Conservation (phyloP, 2,888 invertebrate genomes). For the Thumatha senex region DNA sequence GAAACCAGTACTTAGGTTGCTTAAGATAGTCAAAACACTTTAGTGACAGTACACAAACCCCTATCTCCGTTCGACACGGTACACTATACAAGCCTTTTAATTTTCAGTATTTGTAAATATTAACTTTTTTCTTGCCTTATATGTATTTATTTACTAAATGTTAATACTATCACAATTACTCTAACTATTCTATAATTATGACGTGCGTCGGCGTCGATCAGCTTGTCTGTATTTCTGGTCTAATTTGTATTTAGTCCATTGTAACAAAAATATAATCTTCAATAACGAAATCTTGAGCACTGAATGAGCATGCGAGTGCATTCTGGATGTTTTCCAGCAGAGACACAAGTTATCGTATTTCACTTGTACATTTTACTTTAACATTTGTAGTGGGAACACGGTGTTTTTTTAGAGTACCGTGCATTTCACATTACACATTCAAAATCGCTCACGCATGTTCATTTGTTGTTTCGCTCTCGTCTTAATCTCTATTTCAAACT, state of each 20-base stretch:
- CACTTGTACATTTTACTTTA: slow-evolving; percentile 13
- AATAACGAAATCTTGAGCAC: slow-evolving; percentile 54
- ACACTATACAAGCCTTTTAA: slow-evolving; percentile 37
- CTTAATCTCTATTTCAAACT: slow-evolving; percentile 58
- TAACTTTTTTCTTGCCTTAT: slow-evolving; percentile 47
- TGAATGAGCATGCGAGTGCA: slow-evolving; percentile 78
- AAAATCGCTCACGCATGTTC: slow-evolving; percentile 68
- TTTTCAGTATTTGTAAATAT: slow-evolving; percentile 49
- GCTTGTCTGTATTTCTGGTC: slow-evolving; percentile 61
- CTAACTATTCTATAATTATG: slow-evolving; percentile 41
- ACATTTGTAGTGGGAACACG: slow-evolving; percentile 13
- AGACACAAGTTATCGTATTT: slow-evolving; percentile 19
- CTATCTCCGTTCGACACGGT: slow-evolving; percentile 33
- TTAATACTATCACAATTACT: slow-evolving; percentile 36
- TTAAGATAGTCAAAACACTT: slow-evolving; percentile 42
- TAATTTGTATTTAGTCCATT: slow-evolving; percentile 58
- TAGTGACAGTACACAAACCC: slow-evolving; percentile 30
- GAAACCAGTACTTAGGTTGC: slow-evolving; percentile 33
- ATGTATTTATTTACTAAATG: slow-evolving; percentile 45
- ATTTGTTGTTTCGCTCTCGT: slow-evolving; percentile 69
- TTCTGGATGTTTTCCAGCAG: slow-evolving; percentile 39
- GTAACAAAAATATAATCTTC: slow-evolving; percentile 50
- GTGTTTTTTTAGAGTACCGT: slow-evolving; percentile 24
- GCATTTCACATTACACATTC: slow-evolving; percentile 34
- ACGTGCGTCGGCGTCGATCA: slow-evolving; percentile 41